Evolutionary conservation across 2,797 vertebrate species (phyloP).

Genomic region (Neosilurus mollespiculum): DNA sequence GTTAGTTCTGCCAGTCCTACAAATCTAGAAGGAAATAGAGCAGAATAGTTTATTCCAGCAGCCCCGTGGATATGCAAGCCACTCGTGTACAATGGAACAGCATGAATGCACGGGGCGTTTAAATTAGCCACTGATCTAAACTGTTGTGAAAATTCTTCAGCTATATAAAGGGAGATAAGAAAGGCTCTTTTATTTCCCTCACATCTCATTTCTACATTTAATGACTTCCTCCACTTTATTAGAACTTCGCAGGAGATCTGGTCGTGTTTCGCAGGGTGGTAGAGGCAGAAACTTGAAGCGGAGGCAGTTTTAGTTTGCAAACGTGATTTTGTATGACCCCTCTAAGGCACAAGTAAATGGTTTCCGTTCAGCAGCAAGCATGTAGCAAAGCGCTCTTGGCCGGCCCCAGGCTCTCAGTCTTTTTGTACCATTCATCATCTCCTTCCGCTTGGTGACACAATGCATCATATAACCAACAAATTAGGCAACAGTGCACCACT

Average conservation of each 20-base stretch:
- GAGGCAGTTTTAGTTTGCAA: slow-evolving; percentile 49
- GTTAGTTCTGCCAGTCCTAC: slow-evolving; percentile 26
- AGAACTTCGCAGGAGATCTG: slow-evolving; percentile 35
- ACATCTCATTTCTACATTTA: slow-evolving; percentile 29
- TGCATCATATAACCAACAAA: slow-evolving; percentile 52
- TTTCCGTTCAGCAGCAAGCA: slow-evolving; percentile 61
- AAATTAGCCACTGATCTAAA: slow-evolving; percentile 31
- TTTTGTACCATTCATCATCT: slow-evolving; percentile 54
- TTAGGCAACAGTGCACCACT: slow-evolving; percentile 45
- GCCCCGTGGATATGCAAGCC: slow-evolving; percentile 9
- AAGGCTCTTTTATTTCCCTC: not conserved
- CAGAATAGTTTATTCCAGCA: slow-evolving; percentile 23
- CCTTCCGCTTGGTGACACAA: slow-evolving; percentile 43
- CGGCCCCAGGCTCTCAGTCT: slow-evolving; percentile 57
- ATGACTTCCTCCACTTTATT: slow-evolving; percentile 38
- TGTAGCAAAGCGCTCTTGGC: slow-evolving; percentile 65
- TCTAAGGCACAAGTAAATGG: slow-evolving; percentile 65
- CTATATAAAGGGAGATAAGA: not conserved
- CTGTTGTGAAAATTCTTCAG: slow-evolving; percentile 20
- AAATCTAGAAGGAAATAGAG: slow-evolving; percentile 22
- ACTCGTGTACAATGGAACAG: slow-evolving; percentile 21
- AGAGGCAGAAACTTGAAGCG: slow-evolving; percentile 34
- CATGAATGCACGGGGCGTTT: not conserved
- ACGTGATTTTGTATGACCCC: slow-evolving; percentile 56
- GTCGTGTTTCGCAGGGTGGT: slow-evolving; percentile 12